Percentiles rank a stretch among this genome's conserved stretches.
These are phyloP conservation scores for Dreissena polymorpha DNA, from an alignment of 1,140 invertebrate species.

Conservation along the genomic window DNA sequence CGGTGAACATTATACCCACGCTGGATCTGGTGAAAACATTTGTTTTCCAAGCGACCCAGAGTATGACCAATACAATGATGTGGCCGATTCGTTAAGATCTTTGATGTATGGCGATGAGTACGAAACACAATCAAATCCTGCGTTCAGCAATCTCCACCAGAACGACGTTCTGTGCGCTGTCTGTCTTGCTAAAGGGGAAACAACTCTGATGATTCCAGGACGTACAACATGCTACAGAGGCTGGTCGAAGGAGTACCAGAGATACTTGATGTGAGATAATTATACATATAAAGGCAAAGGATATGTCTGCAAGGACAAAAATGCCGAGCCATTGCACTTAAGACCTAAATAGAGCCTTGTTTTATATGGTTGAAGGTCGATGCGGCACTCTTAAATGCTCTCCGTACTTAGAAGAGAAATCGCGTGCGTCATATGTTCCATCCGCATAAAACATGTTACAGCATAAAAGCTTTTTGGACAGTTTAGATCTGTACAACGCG, in stretches of 20 bases:
- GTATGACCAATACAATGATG: too few relatives aligned
- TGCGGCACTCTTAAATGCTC: constrained; percentile 36
- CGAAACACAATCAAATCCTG: too few relatives aligned
- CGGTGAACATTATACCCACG: too few relatives aligned
- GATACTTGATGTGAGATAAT: not conserved
- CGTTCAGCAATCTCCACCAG: not conserved
- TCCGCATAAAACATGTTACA: too few relatives aligned
- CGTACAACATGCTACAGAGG: not conserved
- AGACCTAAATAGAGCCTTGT: not conserved
- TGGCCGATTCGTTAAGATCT: too few relatives aligned
- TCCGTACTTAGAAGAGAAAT: constrained; percentile 24
- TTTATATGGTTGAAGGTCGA: constrained; percentile 27
- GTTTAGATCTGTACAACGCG: too few relatives aligned
- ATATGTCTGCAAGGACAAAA: constrained; percentile 41
- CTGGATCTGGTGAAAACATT: too few relatives aligned
- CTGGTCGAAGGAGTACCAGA: not conserved
- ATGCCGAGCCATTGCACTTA: constrained; percentile 1
- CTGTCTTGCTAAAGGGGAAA: not conserved
- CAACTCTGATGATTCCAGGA: constrained; percentile 7
- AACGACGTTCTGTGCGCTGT: constrained; percentile 1
- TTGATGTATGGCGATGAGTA: too few relatives aligned
- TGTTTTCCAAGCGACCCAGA: too few relatives aligned
- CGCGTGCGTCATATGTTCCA: too few relatives aligned
- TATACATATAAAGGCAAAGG: not conserved
- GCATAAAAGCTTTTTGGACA: too few relatives aligned